These are phyloP conservation scores for Desmodus rotundus DNA, from an alignment of 2,113 vertebrate genomes.

Conservation along the genomic window DNA sequence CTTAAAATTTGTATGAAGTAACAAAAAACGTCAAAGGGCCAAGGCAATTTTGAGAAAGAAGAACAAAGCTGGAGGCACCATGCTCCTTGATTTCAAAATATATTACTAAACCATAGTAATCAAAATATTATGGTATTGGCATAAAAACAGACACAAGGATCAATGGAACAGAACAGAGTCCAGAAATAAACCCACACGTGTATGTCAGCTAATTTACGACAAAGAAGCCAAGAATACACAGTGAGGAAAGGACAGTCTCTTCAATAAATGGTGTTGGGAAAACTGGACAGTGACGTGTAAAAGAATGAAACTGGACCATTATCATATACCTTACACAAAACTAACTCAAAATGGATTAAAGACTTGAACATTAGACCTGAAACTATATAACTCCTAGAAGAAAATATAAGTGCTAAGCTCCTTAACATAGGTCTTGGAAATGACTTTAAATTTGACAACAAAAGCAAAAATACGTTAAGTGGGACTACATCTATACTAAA, in stretches of 20 bases:
- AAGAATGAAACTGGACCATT: neutral
- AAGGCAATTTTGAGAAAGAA: neutral
- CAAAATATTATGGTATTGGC: neutral
- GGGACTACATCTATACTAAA: neutral
- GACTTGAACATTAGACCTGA: neutral
- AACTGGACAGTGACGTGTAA: neutral
- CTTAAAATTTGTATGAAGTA: neutral
- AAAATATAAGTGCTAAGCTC: neutral
- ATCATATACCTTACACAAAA: neutral
- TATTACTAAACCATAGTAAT: neutral
- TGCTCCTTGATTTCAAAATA: neutral
- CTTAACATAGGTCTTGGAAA: neutral
- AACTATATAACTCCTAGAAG: neutral
- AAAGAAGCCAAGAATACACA: neutral
- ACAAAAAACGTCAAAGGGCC: neutral
- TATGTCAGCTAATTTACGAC: neutral
- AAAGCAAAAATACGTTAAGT: neutral
- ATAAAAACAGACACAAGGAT: neutral
- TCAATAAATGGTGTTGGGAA: neutral
- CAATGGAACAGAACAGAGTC: neutral
- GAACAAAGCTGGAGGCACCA: neutral
- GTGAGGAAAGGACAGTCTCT: neutral
- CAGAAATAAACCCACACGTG: neutral
- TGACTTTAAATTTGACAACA: neutral
- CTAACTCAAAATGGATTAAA: neutral